Evolutionary conservation across 2,797 vertebrate genomes (phyloP), one percentile per base, ranked within the genome.

Genomic region (Myioborus melanocephalus): DNA sequence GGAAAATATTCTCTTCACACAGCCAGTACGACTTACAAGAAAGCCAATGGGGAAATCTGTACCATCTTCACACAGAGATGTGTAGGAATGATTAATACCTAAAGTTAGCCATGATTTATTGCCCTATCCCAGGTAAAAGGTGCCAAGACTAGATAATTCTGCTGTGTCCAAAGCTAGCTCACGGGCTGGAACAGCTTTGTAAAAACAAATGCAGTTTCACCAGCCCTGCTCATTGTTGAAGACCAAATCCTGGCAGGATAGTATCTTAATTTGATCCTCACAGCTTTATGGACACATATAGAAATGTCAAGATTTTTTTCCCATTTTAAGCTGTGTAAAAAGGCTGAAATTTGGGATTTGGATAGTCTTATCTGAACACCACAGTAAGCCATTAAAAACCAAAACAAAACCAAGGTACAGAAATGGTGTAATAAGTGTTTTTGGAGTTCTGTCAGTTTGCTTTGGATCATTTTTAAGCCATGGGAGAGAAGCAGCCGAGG

Each of bases 31-130:
- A 85, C 65, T 95, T 84, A 61, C 0, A 1, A 68, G 77, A 89
- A 90, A 84, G 57, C 47, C 75, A 76, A 3, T 6, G 30, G 94
- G 89, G 79, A 95, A 90, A 95, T 77, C 86, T 47, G 20, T 64
- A 70, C 81, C 26, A 35, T 75, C 55, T 83, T 95, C 69, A 83
- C 81, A 83, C 1, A 6, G 82, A 89, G 81, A 83, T 24, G 23
- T 6, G 5, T 26, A 78, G 44, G 64, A 87, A 89, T 87, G 72
- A 93, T 89, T 94, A 90, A 92, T 83, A 90, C 57, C 76, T 92
- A 37, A 91, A 95, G 85, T 91, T 95, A 94, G 66, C 70, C 50
- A 32, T 79, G 82, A 86, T 89, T 91, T 94, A 84, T 86, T 77
- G 75, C n/a, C 57, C 43, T 39, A 65, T 30, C 53, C 34, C 56